Base-by-base conservation (phyloP, 2,797 vertebrate species). In the Clarias pachynema region DNA sequence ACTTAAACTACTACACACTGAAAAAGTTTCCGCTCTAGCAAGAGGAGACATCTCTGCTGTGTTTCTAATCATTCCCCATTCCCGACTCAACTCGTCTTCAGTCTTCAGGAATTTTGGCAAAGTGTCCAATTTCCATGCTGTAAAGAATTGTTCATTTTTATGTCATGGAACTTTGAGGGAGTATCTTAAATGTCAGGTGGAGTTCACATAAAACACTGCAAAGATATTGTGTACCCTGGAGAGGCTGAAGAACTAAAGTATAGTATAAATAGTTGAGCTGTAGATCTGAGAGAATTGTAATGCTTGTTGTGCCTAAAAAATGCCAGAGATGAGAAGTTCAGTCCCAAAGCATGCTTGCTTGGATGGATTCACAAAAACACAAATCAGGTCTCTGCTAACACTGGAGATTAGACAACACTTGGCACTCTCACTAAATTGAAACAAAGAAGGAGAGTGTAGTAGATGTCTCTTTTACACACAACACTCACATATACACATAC, bases 381-480 rank as follows among this genome's bases (percentile, higher is more conserved):
- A 57, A 87, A 66, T 84, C 1, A 75, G 53, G 82, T 75, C 82
- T 85, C 24, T 77, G 74, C 89, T 92, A 91, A 91, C 93, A 90
- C 57, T 68, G 90, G 29, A 91, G 79, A 86, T 87, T 89, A 87
- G 88, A 89, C 82, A 66, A 18, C 84, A 91, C 29, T 56, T 78
- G 91, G 90, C 89, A 90, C 29, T n/a, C 72, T 78, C 86, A 89
- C 91, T 34, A 77, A 59, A 56, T 89, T 88, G 81, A 84, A 49
- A 91, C 56, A 86, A 89, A 91, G 89, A 53, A 29, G 82, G 72
- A 91, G 86, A 87, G 56, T 31, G 8, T 79, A 10, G 40, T 37
- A 66, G 79, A 65, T 40, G 34, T 56, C 65, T 56, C 65, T 68
- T 37, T 53, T 24, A 31, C 79, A 40, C 72, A 20, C 77, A 85